Evolutionary conservation across 2,113 vertebrate species (phyloP).

Genomic region (Chloebia gouldiae): DNA sequence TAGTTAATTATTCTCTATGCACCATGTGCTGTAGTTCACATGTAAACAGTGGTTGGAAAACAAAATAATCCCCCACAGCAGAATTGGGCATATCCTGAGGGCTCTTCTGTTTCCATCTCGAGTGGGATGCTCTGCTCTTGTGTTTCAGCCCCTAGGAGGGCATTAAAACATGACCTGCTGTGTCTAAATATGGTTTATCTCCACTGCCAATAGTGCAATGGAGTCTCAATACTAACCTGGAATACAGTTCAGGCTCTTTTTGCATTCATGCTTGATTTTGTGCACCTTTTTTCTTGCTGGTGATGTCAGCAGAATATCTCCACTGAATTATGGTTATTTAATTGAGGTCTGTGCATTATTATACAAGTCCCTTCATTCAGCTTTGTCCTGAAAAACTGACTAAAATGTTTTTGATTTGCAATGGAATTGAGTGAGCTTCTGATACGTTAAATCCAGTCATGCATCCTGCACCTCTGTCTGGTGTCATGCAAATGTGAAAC

Average conservation of each 20-base stretch:
- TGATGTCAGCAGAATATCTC: slow-evolving; percentile 70
- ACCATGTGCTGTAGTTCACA: neutral
- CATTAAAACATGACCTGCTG: neutral
- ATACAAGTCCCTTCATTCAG: slow-evolving; percentile 11
- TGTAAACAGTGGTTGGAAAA: neutral
- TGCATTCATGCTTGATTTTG: slow-evolving; percentile 53
- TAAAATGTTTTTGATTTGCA: neutral
- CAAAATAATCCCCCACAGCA: neutral
- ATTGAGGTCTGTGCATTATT: slow-evolving; percentile 49
- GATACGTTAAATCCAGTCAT: slow-evolving; percentile 10
- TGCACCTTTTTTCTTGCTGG: slow-evolving; percentile 21
- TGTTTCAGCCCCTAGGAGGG: neutral
- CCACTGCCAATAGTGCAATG: neutral
- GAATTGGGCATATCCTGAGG: neutral
- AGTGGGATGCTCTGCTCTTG: neutral
- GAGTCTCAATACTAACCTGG: slow-evolving; percentile 10
- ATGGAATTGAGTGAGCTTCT: neutral
- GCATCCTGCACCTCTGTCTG: neutral
- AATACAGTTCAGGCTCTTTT: slow-evolving; percentile 37
- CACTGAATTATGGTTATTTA: slow-evolving; percentile 72
- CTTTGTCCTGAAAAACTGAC: slow-evolving; percentile 41
- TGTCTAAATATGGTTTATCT: neutral
- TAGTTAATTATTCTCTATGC: neutral
- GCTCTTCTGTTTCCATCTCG: neutral
- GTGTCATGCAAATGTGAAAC: neutral